phyloP scores from a whole-genome alignment of 2,888 invertebrate species.

The Helobdella robusta region DNA sequence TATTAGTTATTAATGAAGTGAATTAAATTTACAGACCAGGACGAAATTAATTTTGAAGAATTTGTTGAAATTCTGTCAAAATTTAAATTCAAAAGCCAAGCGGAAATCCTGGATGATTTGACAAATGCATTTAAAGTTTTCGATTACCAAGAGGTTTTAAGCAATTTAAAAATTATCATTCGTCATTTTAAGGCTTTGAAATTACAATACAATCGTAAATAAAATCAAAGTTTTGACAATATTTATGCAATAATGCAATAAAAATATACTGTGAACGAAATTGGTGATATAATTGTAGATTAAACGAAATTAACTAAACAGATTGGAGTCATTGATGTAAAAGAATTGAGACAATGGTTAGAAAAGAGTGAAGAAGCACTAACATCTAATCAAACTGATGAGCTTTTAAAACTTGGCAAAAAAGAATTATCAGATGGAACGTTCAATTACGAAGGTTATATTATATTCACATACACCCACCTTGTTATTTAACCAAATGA shows the following conservation, averaged over 20 bases:
- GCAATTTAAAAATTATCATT: no score
- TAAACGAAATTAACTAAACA: background rate
- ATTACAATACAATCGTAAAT: no score
- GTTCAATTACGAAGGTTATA: no score
- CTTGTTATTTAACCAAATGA: no score
- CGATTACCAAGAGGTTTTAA: constrained; percentile 7
- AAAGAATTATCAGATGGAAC: no score
- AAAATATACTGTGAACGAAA: no score
- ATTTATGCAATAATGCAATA: no score
- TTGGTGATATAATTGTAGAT: no score
- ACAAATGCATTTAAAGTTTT: constrained; percentile 12
- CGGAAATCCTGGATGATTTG: constrained; percentile 2
- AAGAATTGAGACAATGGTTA: constrained; percentile 13
- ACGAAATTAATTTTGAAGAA: constrained; percentile 7
- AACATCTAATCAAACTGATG: background rate
- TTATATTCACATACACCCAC: no score
- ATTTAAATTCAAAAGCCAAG: constrained; percentile 13
- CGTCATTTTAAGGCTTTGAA: no score
- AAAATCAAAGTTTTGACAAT: no score
- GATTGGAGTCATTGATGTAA: background rate
- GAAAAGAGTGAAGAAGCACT: constrained; percentile 14
- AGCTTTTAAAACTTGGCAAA: background rate
- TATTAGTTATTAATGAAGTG: background rate
- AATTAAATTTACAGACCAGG: background rate
- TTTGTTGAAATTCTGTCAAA: background rate